A percentile compares a stretch with the other conserved stretches of the same genome.
Conservation (phyloP, 1,140 invertebrate species). For the Dendroctonus ponderosae region DNA sequence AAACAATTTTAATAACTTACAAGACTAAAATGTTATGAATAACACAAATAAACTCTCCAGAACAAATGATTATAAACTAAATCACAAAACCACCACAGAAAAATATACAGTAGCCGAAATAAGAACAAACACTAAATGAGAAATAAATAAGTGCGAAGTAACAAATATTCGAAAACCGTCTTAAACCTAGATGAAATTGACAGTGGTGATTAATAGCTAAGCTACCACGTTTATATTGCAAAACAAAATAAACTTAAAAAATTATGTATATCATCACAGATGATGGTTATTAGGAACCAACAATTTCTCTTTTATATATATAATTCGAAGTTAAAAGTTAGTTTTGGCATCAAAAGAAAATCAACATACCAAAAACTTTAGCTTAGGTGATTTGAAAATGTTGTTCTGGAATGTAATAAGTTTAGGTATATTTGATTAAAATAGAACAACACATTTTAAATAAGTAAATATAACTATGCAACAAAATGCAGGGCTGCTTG, state of each 20-base stretch:
- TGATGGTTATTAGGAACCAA: constrained; percentile 22
- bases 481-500: too few relatives aligned
- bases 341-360: constrained; percentile 6
- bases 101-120: background rate
- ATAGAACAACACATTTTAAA: too few relatives aligned
- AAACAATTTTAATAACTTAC: constrained; percentile 8
- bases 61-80: constrained; percentile 28
- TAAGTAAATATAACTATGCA: too few relatives aligned
- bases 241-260: constrained; percentile 5
- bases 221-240: constrained; percentile 12
- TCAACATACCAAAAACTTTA: background rate
- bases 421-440: too few relatives aligned
- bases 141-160: constrained; percentile 11
- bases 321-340: constrained; percentile 1
- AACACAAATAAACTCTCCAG: constrained; percentile 29
- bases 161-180: constrained; percentile 9
- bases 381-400: background rate
- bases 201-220: constrained; percentile 3
- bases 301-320: constrained; percentile 11
- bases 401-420: too few relatives aligned
- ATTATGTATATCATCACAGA: constrained; percentile 22
- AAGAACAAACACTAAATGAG: background rate
- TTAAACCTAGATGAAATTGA: constrained; percentile 1
- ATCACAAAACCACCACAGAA: constrained; percentile 30
- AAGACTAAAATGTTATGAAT: background rate